These are phyloP conservation scores for Tetragnatha versicolor DNA, from an alignment of 1,140 invertebrate species.

Conservation along the genomic window DNA sequence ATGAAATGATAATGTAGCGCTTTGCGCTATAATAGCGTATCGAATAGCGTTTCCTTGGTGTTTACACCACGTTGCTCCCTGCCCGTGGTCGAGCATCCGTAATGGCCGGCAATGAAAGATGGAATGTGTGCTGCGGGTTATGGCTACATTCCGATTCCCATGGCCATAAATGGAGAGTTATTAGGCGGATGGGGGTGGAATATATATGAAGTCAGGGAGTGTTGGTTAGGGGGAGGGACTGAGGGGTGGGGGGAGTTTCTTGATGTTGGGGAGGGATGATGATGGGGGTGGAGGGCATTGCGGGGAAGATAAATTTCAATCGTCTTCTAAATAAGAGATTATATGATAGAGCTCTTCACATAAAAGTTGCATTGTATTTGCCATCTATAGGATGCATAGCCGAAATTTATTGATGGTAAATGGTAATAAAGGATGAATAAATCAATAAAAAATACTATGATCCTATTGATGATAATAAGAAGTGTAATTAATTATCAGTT, in stretches of 20 bases:
- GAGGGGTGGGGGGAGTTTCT: neutral
- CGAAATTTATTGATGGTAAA: too few relatives aligned
- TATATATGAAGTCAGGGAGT: constrained; percentile 22
- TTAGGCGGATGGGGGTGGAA: constrained; percentile 29
- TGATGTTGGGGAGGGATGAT: neutral
- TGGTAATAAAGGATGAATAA: too few relatives aligned
- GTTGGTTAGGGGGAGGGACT: neutral
- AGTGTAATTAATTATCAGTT: too few relatives aligned
- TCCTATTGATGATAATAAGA: too few relatives aligned
- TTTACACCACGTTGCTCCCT: constrained; percentile 3
- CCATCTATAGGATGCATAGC: too few relatives aligned
- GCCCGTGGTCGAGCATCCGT: constrained; percentile 1
- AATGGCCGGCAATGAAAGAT: constrained; percentile 24
- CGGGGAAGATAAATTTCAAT: neutral
- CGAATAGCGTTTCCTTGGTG: constrained; percentile 10
- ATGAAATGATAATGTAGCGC: too few relatives aligned
- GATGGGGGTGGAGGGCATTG: neutral
- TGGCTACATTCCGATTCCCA: constrained; percentile 21
- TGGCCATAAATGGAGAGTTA: constrained; percentile 31
- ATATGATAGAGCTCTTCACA: too few relatives aligned
- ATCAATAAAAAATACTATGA: too few relatives aligned
- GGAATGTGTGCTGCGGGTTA: constrained; percentile 6
- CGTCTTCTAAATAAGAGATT: too few relatives aligned
- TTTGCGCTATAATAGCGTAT: too few relatives aligned
- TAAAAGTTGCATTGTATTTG: too few relatives aligned